These are phyloP conservation scores for Nettapus auritus DNA, from an alignment of 2,113 vertebrate genomes.

Conservation along the genomic window DNA sequence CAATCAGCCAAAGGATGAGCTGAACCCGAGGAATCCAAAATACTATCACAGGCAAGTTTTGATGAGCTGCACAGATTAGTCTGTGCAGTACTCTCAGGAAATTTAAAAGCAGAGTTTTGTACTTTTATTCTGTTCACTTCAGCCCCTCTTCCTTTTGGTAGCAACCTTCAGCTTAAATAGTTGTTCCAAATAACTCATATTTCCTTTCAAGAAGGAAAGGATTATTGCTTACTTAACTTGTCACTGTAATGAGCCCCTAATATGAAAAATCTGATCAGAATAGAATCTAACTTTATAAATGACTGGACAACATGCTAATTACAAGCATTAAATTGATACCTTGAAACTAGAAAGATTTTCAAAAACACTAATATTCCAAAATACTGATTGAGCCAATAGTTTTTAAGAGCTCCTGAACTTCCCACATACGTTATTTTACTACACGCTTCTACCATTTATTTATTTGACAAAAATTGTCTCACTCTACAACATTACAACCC, in stretches of 20 bases:
- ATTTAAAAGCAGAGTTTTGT: neutral
- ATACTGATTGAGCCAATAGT: neutral
- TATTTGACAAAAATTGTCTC: neutral
- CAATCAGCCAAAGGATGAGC: neutral
- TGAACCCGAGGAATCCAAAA: neutral
- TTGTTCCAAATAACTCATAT: neutral
- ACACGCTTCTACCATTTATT: neutral
- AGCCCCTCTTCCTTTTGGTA: neutral
- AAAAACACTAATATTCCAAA: neutral
- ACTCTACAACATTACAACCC: neutral
- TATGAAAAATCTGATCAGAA: neutral
- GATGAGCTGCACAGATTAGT: neutral
- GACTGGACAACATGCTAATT: neutral
- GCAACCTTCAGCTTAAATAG: neutral
- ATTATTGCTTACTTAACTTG: neutral
- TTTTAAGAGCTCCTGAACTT: neutral
- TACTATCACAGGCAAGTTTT: neutral
- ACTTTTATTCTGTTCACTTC: neutral
- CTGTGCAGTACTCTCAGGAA: neutral
- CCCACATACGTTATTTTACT: neutral
- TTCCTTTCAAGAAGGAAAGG: neutral
- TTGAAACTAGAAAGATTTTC: neutral
- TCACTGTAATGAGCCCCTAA: neutral
- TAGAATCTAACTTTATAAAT: neutral
- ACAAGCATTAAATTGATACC: neutral